These are phyloP conservation scores for Chymomyza procnemis DNA, from an alignment of 2,888 invertebrate species.

Conservation along the genomic window DNA sequence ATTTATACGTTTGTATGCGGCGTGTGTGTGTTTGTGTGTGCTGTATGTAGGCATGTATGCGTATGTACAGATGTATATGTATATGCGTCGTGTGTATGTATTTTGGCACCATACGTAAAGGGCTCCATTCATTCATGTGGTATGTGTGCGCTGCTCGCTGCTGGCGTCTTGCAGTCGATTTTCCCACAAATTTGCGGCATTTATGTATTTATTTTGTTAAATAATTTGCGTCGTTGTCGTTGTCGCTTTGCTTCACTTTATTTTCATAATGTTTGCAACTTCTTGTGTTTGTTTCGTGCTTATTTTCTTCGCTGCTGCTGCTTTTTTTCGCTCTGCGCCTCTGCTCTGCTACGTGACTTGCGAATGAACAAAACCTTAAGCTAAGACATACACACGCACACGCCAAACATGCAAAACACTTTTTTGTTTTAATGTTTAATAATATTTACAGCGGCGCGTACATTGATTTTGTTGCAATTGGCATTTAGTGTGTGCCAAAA, in stretches of 20 bases:
- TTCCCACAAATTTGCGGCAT: conserved; percentile 5
- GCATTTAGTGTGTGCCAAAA: conserved; percentile 30
- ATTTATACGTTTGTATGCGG: conserved; percentile 15
- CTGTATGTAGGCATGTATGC: conserved; percentile 23
- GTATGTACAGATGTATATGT: conserved; percentile 5
- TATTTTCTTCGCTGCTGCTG: conserved; percentile 34
- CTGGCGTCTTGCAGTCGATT: conserved; percentile 25
- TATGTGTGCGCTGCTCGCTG: conserved; percentile 34
- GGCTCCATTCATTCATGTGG: conserved; percentile 53
- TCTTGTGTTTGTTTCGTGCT: neutral
- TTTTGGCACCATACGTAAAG: conserved; percentile 45
- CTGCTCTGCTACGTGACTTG: conserved; percentile 42
- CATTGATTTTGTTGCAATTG: conserved; percentile 24
- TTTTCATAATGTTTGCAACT: conserved; percentile 36
- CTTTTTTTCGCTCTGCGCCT: too few species aligned
- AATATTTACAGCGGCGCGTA: conserved; percentile 6
- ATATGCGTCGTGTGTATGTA: conserved; percentile 39
- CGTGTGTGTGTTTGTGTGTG: conserved; percentile 33
- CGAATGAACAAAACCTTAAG: conserved; percentile 27
- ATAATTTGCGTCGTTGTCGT: conserved; percentile 27
- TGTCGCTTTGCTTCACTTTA: conserved; percentile 26
- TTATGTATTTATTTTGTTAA: conserved; percentile 19
- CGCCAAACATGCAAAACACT: conserved; percentile 29
- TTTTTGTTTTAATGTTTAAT: conserved; percentile 36
- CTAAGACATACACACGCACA: conserved; percentile 20